Base-by-base conservation (phyloP, 2,113 vertebrate genomes). In the Cathartes aura region DNA sequence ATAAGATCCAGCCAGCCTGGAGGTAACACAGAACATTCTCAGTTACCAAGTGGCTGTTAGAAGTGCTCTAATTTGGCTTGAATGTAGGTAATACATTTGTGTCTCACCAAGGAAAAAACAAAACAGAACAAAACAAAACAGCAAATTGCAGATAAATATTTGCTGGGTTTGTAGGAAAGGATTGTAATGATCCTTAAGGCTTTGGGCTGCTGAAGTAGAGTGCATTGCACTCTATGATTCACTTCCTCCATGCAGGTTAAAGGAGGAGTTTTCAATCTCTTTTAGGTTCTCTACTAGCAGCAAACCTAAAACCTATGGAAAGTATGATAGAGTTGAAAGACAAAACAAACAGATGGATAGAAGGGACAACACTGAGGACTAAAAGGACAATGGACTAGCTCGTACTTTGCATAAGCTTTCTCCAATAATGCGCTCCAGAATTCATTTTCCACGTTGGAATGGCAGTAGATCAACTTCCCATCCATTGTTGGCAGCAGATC, bases 361-460 rank as follows among this genome's bases (percentile, higher is more conserved):
- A 52, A 82, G 38, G 27, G 59, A 60, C 36, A 55, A 18, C 26
- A 32, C 30, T 29, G 47, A 53, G 26, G 18, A 23, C 42, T 30
- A 38, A 70, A 64, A 87, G 53, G 47, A 53, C 18, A 56, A 52
- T 0, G 5, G 64, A 43, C 8, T 32, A 75, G 74, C 64, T 95
- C 98, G 58, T 96, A 99, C 99, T 99, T 99, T 60, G 99, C 99
- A 67, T 99, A 99, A 53, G 99, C 99, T 83, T 99, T 99, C 97
- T 99, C 99, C 97, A 99, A 56, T 38, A 99, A 93, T 19, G 99
- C 99, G 3, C 99, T 99, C 99, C 99, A 99, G 98, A 99, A 99
- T 82, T 99, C 99, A 38, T 99, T 99, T 56, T 97, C 97, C 43
- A 97, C 89, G 15, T 99, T 99, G 11, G 99, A 99, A 84, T 97